Percentiles rank a stretch among this genome's conserved stretches.
Conservation (phyloP, 2,888 invertebrate species). For the Stenotaenia linearis region DNA sequence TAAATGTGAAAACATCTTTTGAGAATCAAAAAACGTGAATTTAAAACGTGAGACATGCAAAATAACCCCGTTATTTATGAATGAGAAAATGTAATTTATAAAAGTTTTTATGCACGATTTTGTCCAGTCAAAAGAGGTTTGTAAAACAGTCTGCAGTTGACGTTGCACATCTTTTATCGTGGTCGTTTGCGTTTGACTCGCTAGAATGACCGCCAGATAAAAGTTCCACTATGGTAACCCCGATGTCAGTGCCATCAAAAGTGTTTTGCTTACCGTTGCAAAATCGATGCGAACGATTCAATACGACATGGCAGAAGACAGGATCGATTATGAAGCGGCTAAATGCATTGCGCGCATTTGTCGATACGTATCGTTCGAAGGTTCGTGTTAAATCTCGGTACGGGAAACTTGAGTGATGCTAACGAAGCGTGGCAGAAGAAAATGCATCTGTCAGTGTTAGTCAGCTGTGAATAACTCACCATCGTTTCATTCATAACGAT, state of each 20-base stretch:
- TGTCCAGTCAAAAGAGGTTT: neutral
- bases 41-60: neutral
- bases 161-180: slow-evolving; percentile 26
- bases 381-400: slow-evolving; percentile 8
- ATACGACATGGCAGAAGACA: neutral
- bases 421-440: slow-evolving; percentile 8
- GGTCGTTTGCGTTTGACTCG: slow-evolving; percentile 19
- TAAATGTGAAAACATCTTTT: neutral
- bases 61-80: neutral
- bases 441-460: slow-evolving; percentile 22
- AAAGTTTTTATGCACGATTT: neutral
- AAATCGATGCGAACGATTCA: neutral
- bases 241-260: slow-evolving; percentile 21
- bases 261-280: slow-evolving; percentile 26
- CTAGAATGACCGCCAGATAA: slow-evolving; percentile 15
- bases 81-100: neutral
- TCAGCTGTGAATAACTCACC: slow-evolving; percentile 23
- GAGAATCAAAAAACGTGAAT: neutral
- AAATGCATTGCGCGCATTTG: neutral
- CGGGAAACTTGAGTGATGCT: neutral
- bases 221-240: neutral
- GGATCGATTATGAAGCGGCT: neutral
- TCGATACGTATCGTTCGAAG: neutral
- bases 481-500: slow-evolving; percentile 16
- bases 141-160: slow-evolving; percentile 13